Percentiles rank a stretch among this genome's conserved stretches.
phyloP scores from a whole-genome alignment of 2,797 vertebrate species.

The Coreius guichenoti region DNA sequence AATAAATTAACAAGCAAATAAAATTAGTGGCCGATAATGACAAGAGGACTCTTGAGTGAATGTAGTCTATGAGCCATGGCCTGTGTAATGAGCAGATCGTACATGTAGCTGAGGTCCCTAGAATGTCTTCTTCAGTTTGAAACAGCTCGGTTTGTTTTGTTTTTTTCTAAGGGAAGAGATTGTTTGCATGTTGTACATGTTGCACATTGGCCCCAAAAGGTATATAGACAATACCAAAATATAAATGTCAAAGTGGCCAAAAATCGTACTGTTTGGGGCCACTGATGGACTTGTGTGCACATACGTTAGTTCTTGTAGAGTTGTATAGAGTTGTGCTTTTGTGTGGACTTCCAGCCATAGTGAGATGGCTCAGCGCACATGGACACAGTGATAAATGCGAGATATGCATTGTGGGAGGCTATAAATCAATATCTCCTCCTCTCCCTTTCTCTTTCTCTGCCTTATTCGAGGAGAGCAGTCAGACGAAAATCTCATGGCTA shows the following conservation, averaged over 20 bases:
- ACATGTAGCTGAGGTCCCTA: slow-evolving; percentile 44
- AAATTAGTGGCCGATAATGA: slow-evolving; percentile 50
- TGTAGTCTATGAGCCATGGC: slow-evolving; percentile 55
- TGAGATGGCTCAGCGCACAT: slow-evolving; percentile 63
- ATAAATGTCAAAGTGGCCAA: too few relatives aligned
- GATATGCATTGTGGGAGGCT: slow-evolving; percentile 67
- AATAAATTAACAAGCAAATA: slow-evolving; percentile 62
- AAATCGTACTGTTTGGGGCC: neutral
- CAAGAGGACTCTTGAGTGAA: slow-evolving; percentile 53
- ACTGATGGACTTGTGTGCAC: slow-evolving; percentile 16
- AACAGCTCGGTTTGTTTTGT: neutral
- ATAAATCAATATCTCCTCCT: slow-evolving; percentile 76
- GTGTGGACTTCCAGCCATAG: slow-evolving; percentile 6
- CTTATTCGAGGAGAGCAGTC: slow-evolving; percentile 64
- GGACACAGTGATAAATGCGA: slow-evolving; percentile 76
- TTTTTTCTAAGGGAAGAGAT: neutral
- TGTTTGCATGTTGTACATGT: neutral
- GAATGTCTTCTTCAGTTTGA: slow-evolving; percentile 5
- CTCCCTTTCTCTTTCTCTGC: slow-evolving; percentile 62
- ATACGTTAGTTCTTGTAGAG: neutral
- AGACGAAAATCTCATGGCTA: slow-evolving; percentile 65
- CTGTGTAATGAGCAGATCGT: slow-evolving; percentile 54
- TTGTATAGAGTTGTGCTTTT: slow-evolving; percentile 29
- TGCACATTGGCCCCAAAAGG: neutral
- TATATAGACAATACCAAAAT: neutral